Percentiles rank a stretch among this genome's conserved stretches.
These are phyloP conservation scores for Cyrtorhinus lividipennis DNA, from an alignment of 1,140 invertebrate species.

Conservation along the genomic window DNA sequence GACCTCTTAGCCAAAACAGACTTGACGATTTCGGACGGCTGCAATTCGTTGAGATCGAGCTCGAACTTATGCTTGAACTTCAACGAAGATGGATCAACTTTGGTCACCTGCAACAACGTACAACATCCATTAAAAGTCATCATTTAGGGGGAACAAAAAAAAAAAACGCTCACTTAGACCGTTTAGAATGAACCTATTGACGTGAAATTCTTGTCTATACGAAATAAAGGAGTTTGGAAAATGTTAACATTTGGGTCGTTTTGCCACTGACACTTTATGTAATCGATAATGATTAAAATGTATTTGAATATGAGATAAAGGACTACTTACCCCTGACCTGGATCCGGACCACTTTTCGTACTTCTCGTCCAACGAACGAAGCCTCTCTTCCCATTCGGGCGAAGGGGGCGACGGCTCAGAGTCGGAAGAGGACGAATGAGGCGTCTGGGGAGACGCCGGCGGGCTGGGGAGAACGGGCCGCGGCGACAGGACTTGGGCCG, in stretches of 20 bases:
- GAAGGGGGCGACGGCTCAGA: constrained; percentile 31
- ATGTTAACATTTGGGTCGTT: no score
- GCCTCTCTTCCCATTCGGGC: constrained; percentile 55
- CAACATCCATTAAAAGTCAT: no score
- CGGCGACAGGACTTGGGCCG: constrained; percentile 41
- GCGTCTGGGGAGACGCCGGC: constrained; percentile 23
- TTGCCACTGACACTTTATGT: no score
- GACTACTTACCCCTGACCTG: constrained; percentile 33
- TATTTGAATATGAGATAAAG: no score
- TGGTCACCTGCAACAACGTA: constrained; percentile 30
- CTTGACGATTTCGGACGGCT: constrained; percentile 88
- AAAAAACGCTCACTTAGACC: no score
- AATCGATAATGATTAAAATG: no score
- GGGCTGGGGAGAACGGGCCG: constrained; percentile 23
- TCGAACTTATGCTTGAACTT: constrained; percentile 52
- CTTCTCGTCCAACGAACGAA: constrained; percentile 78
- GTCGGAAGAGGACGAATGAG: constrained; percentile 26
- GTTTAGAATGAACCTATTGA: no score
- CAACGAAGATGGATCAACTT: constrained; percentile 39
- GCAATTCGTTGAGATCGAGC: constrained; percentile 56
- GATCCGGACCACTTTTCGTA: constrained; percentile 77
- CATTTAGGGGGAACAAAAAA: no score
- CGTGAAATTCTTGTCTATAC: no score
- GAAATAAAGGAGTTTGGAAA: no score
- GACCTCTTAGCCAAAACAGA: constrained; percentile 79